These are phyloP conservation scores for Cyprinodon tularosa DNA, from an alignment of 2,113 vertebrate species.

Conservation along the genomic window DNA sequence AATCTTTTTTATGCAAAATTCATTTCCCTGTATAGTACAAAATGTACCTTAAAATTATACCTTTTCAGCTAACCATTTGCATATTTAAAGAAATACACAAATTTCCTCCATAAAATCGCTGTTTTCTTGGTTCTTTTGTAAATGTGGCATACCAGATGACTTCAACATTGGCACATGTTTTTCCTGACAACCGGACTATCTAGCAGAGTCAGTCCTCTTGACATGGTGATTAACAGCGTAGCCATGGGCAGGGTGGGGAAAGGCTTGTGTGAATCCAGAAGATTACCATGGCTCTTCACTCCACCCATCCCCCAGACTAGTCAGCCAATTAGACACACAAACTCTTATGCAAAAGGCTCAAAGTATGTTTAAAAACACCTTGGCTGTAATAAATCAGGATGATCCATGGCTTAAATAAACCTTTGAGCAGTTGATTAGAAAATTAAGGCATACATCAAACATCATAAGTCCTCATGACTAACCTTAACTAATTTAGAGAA, in stretches of 20 bases:
- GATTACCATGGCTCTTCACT: conserved; percentile 74
- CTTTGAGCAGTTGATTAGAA: too few relatives aligned
- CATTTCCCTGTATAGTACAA: neutral
- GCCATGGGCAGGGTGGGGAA: conserved; percentile 74
- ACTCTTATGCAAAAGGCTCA: neutral
- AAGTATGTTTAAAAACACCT: conserved; percentile 1
- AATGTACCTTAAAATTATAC: neutral
- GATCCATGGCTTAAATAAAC: neutral
- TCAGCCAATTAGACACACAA: conserved; percentile 5
- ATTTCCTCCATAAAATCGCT: neutral
- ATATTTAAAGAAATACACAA: neutral
- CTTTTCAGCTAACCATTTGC: neutral
- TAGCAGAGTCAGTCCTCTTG: conserved; percentile 60
- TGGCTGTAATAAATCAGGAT: neutral
- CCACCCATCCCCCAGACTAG: conserved; percentile 65
- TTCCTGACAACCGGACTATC: conserved; percentile 58
- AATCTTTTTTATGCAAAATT: neutral
- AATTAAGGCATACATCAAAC: too few relatives aligned
- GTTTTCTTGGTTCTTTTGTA: conserved; percentile 26
- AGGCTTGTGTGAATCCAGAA: conserved; percentile 76
- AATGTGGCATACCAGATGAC: conserved; percentile 17
- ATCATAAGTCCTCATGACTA: neutral
- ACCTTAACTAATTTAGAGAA: neutral
- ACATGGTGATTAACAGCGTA: conserved; percentile 69
- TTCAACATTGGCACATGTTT: conserved; percentile 28